Percentiles rank a stretch among this genome's conserved stretches.
phyloP scores from a whole-genome alignment of 2,113 vertebrate genomes.

The Thunnus maccoyii region DNA sequence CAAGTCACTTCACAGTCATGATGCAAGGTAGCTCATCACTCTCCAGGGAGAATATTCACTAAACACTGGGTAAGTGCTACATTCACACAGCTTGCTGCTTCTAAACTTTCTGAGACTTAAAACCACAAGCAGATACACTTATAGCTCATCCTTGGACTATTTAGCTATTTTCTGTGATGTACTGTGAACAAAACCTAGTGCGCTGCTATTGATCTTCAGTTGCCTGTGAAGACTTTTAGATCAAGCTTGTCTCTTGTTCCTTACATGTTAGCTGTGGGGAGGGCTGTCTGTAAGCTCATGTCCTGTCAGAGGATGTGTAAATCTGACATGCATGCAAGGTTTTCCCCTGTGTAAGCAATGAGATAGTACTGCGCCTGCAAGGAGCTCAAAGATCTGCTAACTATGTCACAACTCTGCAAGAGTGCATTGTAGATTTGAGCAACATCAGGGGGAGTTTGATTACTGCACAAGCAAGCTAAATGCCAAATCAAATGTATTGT shows the following conservation, averaged over 20 bases:
- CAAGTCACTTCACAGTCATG: slow-evolving; percentile 69
- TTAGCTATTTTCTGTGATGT: slow-evolving; percentile 40
- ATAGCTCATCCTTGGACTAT: slow-evolving; percentile 33
- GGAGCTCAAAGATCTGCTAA: slow-evolving; percentile 31
- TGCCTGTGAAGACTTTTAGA: slow-evolving; percentile 23
- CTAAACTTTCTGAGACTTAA: slow-evolving; percentile 40
- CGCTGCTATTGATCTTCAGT: slow-evolving; percentile 31
- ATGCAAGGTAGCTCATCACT: slow-evolving; percentile 49
- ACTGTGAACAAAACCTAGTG: slow-evolving; percentile 15
- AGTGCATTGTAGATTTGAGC: slow-evolving; percentile 17
- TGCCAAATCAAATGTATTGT: slow-evolving; percentile 6
- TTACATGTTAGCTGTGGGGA: slow-evolving; percentile 27
- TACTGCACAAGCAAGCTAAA: slow-evolving; percentile 20
- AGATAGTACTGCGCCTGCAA: slow-evolving; percentile 39
- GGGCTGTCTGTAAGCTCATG: slow-evolving; percentile 48
- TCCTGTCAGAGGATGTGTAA: slow-evolving; percentile 72
- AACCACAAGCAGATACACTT: slow-evolving; percentile 56
- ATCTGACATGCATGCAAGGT: slow-evolving; percentile 72
- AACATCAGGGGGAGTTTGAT: slow-evolving; percentile 6
- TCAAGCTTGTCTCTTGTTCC: slow-evolving; percentile 23
- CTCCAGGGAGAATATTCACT: slow-evolving; percentile 56
- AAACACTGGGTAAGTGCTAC: slow-evolving; percentile 70
- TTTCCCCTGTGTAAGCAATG: slow-evolving; percentile 63
- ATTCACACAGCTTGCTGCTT: slow-evolving; percentile 48
- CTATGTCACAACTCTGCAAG: slow-evolving; percentile 45